Evolutionary conservation across 2,113 vertebrate genomes (phyloP).

Genomic region (Pterocles gutturalis): DNA sequence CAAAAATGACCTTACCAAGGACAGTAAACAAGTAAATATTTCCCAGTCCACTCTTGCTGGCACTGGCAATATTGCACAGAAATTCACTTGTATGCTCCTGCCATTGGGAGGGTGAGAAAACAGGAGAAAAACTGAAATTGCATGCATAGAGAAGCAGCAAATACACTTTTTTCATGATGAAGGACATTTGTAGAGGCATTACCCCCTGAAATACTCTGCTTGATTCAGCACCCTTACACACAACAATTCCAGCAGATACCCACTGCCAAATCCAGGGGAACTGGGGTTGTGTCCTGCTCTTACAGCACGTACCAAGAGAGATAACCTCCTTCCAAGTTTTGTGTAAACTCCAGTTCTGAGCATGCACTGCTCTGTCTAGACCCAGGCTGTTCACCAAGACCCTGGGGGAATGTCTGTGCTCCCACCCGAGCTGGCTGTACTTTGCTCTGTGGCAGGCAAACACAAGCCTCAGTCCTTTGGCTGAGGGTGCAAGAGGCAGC

Average conservation of each 20-base stretch:
- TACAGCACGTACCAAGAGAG: background rate
- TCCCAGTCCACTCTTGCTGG: background rate
- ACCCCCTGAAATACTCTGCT: background rate
- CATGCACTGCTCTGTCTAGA: background rate
- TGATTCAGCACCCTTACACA: background rate
- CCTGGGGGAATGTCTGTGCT: rapidly evolving
- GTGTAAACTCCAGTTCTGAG: background rate
- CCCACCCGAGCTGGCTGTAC: rapidly evolving
- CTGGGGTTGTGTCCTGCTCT: background rate
- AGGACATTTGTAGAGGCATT: background rate
- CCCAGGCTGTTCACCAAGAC: background rate
- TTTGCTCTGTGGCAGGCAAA: background rate
- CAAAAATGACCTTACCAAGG: background rate
- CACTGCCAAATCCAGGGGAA: background rate
- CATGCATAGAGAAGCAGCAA: background rate
- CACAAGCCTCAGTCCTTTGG: background rate
- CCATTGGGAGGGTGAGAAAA: background rate
- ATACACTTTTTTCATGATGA: background rate
- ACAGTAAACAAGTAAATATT: constrained; percentile 20
- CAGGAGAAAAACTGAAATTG: background rate
- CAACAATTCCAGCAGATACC: background rate
- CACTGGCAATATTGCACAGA: background rate
- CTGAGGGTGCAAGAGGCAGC: background rate
- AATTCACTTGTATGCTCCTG: background rate
- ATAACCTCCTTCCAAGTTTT: background rate